Evolutionary conservation across 2,797 vertebrate genomes (phyloP).

Genomic region (Poeciliopsis turneri): DNA sequence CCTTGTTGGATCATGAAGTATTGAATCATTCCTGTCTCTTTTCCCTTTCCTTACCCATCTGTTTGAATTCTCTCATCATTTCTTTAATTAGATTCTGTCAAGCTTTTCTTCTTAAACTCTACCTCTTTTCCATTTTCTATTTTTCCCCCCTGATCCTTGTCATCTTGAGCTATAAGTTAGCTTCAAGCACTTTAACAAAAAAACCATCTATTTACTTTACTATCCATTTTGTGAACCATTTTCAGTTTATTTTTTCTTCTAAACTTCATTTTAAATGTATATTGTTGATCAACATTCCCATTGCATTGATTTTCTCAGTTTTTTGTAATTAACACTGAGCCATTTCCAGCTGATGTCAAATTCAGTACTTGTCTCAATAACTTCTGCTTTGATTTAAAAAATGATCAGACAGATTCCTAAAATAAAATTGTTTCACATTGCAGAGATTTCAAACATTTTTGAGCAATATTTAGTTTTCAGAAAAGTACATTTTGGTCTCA

Average conservation of each 20-base stretch:
- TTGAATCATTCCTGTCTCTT: not conserved
- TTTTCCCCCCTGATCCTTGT: not conserved
- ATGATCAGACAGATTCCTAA: not conserved
- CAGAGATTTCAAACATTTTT: not conserved
- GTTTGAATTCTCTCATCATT: not conserved
- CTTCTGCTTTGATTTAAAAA: not conserved
- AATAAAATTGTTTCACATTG: not conserved
- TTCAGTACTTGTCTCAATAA: not conserved
- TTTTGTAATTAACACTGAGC: not conserved
- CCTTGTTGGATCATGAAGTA: slow-evolving; percentile 23
- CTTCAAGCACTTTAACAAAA: not conserved
- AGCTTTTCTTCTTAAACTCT: not conserved
- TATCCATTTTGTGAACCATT: not conserved
- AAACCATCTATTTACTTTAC: not conserved
- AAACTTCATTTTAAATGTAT: not conserved
- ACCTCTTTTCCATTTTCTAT: not conserved
- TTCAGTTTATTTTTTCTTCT: not conserved
- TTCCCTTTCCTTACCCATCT: not conserved
- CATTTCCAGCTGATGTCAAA: not conserved
- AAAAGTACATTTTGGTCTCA: too few relatives aligned
- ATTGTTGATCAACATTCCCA: not conserved
- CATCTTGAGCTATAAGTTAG: not conserved
- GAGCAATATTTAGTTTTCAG: not conserved
- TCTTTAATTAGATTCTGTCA: not conserved
- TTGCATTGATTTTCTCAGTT: not conserved